These are phyloP conservation scores for Drosophila santomea DNA, from an alignment of 1,140 invertebrate species.

Conservation along the genomic window DNA sequence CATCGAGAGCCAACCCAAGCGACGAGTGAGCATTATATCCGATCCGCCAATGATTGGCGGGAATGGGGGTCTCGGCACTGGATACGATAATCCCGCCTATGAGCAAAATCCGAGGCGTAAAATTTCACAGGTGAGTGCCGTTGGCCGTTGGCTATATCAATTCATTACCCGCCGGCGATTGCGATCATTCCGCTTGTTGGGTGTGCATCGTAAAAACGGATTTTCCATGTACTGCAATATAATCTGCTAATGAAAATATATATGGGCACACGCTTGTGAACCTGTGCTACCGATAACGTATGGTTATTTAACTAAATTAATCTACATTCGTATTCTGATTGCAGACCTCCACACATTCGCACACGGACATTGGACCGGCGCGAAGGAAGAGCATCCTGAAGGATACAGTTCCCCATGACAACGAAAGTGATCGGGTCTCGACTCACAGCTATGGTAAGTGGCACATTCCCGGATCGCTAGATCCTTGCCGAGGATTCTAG, in stretches of 20 bases:
- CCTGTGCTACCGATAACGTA: slow-evolving; percentile 17
- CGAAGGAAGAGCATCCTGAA: slow-evolving; percentile 88
- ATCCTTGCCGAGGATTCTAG: background rate
- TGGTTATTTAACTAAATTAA: slow-evolving; percentile 1
- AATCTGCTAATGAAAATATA: slow-evolving; percentile 41
- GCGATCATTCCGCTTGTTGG: slow-evolving; percentile 29
- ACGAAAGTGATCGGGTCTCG: slow-evolving; percentile 78
- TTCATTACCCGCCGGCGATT: slow-evolving; percentile 29
- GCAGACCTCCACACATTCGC: slow-evolving; percentile 79
- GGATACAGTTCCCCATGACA: slow-evolving; percentile 84
- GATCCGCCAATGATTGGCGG: slow-evolving; percentile 62
- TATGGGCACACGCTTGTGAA: background rate
- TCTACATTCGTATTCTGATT: slow-evolving; percentile 5
- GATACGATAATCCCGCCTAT: slow-evolving; percentile 81
- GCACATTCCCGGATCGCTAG: too few relatives aligned
- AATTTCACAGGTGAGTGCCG: slow-evolving; percentile 80
- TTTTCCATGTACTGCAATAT: slow-evolving; percentile 34
- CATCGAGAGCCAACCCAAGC: slow-evolving; percentile 78
- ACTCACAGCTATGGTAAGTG: slow-evolving; percentile 75
- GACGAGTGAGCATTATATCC: slow-evolving; percentile 80
- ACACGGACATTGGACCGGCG: slow-evolving; percentile 85
- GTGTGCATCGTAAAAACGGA: slow-evolving; percentile 42
- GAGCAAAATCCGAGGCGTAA: slow-evolving; percentile 83
- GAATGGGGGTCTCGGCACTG: slow-evolving; percentile 38
- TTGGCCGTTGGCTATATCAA: background rate